Conservation (phyloP, 2,797 vertebrate genomes). For the Xerus rutilus region DNA sequence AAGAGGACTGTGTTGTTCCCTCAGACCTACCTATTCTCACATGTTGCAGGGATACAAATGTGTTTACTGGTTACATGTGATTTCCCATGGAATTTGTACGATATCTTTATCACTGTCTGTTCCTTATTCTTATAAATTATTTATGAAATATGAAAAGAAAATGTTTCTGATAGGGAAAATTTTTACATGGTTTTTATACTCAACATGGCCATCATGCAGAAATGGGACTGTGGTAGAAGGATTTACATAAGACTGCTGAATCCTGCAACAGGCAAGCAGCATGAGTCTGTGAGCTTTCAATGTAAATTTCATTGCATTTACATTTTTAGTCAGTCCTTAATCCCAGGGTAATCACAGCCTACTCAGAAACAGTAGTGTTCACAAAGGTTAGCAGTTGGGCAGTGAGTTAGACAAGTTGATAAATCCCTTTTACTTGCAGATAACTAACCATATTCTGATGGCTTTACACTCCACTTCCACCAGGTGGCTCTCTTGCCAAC, state of each 20-base stretch:
- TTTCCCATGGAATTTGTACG: neutral
- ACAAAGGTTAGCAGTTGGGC: neutral
- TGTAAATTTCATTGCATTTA: neutral
- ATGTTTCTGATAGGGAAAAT: neutral
- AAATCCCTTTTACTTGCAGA: neutral
- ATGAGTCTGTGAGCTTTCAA: neutral
- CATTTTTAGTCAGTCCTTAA: neutral
- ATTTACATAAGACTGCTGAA: neutral
- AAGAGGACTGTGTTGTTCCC: neutral
- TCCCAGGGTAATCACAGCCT: neutral
- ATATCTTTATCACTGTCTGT: neutral
- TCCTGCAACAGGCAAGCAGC: neutral
- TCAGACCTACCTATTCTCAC: neutral
- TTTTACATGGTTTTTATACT: neutral
- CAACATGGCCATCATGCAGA: neutral
- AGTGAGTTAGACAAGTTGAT: neutral
- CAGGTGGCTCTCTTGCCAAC: neutral
- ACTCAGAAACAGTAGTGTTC: neutral
- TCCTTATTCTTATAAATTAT: neutral
- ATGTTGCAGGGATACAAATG: neutral
- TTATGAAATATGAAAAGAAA: neutral
- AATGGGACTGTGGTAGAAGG: neutral
- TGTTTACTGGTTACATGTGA: neutral
- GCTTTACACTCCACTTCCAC: neutral
- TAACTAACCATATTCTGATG: neutral